Base-by-base conservation (phyloP, 1,140 invertebrate genomes). In the Aphaenogaster ashmeadi region DNA sequence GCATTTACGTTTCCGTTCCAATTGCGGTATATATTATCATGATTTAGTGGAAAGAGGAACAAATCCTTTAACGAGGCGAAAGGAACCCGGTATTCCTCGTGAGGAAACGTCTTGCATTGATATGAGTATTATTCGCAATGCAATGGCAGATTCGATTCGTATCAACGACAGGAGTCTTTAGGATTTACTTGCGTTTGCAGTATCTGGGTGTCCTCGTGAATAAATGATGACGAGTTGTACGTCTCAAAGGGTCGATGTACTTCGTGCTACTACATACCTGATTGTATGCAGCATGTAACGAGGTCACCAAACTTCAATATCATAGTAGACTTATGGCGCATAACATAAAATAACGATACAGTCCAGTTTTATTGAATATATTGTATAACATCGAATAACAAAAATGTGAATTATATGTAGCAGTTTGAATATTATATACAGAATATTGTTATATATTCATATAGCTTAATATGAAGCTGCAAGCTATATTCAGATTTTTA, bases 171-270 rank as follows among this genome's bases (percentile, higher is more conserved):
- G 66, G 27, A 41, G 54, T 75, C 80, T 84, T 74, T 84, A 75
- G 69, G 54, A 74, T 84, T 84, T 84, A 84, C 33, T 11, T 27
- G 69, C 13, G 41, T 71, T 81, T 27, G 64, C 79, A 47, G 50
- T 86, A 86, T 86, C 83, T 67, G 83, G 74, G 72, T 86, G 71
- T 79, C 50, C 74, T 86, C 69, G 80, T 86, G 83, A 86, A 86
- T 86, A 86, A 86, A 79, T 66, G 74, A 86, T 79, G 72, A 86
- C 58, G 58, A 67, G 47, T 62, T 47, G 44, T 86, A 86, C 4
- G 74, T 54, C 83, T 86, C 50, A 64, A 79, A 86, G 60, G 83
- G 83, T 86, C 83, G 74, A 86, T 7, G 83, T 33, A 86, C 83
- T 79, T 47, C 6, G 54, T 18, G 69, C n/a, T 41, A 62, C 80